phyloP scores from a whole-genome alignment of 2,888 invertebrate genomes.

The Arenicola marina region DNA sequence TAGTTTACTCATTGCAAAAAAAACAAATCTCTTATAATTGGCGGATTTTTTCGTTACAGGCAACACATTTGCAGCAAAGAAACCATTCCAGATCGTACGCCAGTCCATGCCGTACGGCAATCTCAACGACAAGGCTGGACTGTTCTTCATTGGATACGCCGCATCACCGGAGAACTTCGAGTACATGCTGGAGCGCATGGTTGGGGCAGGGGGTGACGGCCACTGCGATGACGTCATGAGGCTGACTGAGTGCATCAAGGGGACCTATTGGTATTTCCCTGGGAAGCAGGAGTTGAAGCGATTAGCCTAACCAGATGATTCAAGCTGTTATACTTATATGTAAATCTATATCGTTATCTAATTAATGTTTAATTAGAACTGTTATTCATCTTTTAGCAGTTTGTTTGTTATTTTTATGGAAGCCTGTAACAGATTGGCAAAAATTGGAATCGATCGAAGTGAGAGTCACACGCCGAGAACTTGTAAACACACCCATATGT shows the following conservation, averaged over 20 bases:
- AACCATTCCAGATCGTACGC: constrained; percentile 57
- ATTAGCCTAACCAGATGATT: constrained; percentile 33
- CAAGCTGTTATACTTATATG: too few relatives aligned
- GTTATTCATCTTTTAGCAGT: too few relatives aligned
- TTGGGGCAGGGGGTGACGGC: constrained; percentile 51
- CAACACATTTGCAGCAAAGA: constrained; percentile 44
- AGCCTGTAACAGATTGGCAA: too few relatives aligned
- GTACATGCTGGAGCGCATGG: constrained; percentile 61
- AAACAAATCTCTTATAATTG: too few relatives aligned
- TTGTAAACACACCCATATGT: not conserved
- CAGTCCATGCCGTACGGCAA: constrained; percentile 61
- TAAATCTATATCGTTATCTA: too few relatives aligned
- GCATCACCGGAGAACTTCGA: constrained; percentile 53
- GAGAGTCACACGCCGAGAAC: too few relatives aligned
- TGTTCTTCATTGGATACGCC: constrained; percentile 61
- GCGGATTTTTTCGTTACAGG: constrained; percentile 40
- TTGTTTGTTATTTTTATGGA: too few relatives aligned
- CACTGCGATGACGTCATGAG: constrained; percentile 58
- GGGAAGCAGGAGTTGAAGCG: constrained; percentile 49
- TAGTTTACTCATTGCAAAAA: too few relatives aligned
- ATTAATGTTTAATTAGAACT: too few relatives aligned
- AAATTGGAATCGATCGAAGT: too few relatives aligned
- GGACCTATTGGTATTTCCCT: constrained; percentile 62
- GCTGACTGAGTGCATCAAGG: constrained; percentile 50
- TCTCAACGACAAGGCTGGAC: constrained; percentile 49